Percentiles rank a stretch among this genome's conserved stretches.
Conservation (phyloP, 2,888 invertebrate genomes). For the Nomada fucata region DNA sequence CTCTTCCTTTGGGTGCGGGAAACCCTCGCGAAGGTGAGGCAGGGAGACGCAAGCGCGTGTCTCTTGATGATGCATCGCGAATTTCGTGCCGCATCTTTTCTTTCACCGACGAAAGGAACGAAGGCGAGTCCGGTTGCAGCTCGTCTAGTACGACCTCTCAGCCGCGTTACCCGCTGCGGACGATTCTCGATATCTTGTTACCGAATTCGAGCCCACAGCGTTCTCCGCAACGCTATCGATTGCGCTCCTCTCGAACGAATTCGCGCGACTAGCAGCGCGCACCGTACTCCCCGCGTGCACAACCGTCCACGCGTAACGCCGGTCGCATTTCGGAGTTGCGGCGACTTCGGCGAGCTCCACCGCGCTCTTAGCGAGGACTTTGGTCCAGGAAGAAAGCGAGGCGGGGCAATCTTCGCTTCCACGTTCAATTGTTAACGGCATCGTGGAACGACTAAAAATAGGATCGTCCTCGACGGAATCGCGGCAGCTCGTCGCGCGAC, state of each 20-base stretch:
- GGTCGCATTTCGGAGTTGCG: not conserved
- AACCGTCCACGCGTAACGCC: conserved; percentile 69
- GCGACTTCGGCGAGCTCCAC: not conserved
- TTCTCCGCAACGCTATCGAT: conserved; percentile 77
- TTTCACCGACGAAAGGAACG: not conserved
- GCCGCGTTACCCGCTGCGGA: conserved; percentile 9
- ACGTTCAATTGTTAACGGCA: too few species aligned
- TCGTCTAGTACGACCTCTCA: not conserved
- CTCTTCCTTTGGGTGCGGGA: conserved; percentile 16
- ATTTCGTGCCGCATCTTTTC: not conserved
- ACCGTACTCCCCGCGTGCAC: too few species aligned
- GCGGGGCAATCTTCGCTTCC: too few species aligned
- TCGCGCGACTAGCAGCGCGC: conserved; percentile 69
- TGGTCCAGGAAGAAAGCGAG: too few species aligned
- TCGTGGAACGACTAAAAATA: not conserved
- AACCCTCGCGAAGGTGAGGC: not conserved
- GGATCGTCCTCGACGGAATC: not conserved
- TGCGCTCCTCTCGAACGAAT: conserved; percentile 74
- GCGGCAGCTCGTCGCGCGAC: not conserved
- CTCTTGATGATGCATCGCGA: not conserved
- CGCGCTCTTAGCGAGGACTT: too few species aligned
- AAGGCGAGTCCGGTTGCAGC: not conserved
- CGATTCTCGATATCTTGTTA: conserved; percentile 14
- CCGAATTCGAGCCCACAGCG: conserved; percentile 18
- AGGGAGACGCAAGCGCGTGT: not conserved